Evolutionary conservation across 2,797 vertebrate species (phyloP).

Genomic region (Artibeus lituratus): DNA sequence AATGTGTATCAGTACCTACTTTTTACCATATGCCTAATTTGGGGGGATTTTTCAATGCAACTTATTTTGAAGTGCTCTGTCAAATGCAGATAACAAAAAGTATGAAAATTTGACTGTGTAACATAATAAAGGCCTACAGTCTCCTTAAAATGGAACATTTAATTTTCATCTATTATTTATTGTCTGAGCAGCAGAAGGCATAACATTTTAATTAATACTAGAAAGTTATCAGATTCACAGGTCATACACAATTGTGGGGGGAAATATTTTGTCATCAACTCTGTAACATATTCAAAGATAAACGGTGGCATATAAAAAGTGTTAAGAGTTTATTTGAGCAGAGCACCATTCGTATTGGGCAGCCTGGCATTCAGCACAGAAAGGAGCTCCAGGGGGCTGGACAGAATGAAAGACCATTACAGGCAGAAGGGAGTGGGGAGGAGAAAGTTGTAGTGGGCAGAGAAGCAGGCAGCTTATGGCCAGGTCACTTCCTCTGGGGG

Average conservation of each 20-base stretch:
- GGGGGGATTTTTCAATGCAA: neutral
- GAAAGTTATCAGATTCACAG: neutral
- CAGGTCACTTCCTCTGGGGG: neutral
- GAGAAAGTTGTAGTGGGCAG: neutral
- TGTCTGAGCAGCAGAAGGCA: neutral
- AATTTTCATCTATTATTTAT: neutral
- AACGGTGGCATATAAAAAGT: neutral
- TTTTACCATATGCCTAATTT: neutral
- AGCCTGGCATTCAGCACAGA: neutral
- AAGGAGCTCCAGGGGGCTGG: neutral
- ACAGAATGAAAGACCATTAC: neutral
- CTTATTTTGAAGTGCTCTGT: neutral
- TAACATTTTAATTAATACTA: neutral
- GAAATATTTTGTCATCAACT: neutral
- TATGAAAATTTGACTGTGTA: neutral
- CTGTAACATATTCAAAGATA: neutral
- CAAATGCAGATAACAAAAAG: neutral
- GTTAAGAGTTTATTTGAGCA: neutral
- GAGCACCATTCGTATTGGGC: neutral
- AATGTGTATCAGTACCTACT: neutral
- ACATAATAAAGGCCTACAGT: neutral
- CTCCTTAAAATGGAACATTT: neutral
- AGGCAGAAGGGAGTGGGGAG: too few species aligned
- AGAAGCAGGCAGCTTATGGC: neutral
- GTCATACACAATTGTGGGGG: neutral